Base-by-base conservation (phyloP, 2,797 vertebrate species). In the Balearica regulorum region DNA sequence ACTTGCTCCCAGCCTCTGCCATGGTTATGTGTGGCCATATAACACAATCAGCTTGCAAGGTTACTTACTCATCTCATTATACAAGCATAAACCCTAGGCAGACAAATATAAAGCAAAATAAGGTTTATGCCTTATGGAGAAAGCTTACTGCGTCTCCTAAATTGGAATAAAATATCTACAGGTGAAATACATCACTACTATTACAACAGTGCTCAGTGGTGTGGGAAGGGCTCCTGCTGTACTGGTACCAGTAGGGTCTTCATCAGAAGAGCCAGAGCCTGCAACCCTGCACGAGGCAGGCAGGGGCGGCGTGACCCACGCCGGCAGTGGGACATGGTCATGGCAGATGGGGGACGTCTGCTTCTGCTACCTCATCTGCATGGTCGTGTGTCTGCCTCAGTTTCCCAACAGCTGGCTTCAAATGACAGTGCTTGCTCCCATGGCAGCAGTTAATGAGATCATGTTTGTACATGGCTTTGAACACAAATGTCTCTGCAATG, bases 11-110 rank as follows among this genome's bases (percentile, higher is more conserved):
- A 35, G 77, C 4, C 58, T 75, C 90, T 1, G 2, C 86, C 62
- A 28, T 35, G 51, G 44, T 73, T 89, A 22, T 53, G 33, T 37
- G 76, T 41, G 70, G 69, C 83, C 51, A 10, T 96, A 87, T 95
- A 96, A 92, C 80, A 96, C 81, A 88, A 79, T 22, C 90, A 89
- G 88, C 92, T 87, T 65, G 83, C 77, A 37, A 86, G 86, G 90
- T 96, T 97, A 92, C 95, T 96, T 76, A 96, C 92, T 93, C 96
- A 95, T 97, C 94, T 95, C 92, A 90, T 97, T 97, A 96, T 6
- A 9, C 72, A 62, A 83, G 54, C 77, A 33, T 90, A 95, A 92
- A 92, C 62, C 35, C 73, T 15, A 66, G 93, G 90, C 95, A 89
- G 94, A 89, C 77, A 87, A 41, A 93, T 85, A 84, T 44, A 92